A percentile compares a stretch with the other conserved stretches of the same genome.
phyloP scores from a whole-genome alignment of 2,797 vertebrate species.

The Okamejei kenojei region DNA sequence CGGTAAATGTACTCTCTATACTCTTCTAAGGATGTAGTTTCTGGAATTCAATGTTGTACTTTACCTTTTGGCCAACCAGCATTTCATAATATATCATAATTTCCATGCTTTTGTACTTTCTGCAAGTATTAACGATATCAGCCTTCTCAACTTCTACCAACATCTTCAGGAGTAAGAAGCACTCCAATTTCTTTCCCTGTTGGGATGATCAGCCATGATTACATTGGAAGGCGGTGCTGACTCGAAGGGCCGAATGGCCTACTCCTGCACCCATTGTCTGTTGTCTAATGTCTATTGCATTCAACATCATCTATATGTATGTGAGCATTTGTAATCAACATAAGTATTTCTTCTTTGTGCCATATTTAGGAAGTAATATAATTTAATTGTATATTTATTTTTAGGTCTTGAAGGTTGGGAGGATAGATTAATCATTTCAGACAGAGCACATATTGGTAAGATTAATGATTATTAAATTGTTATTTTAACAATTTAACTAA shows the following conservation, averaged over 20 bases:
- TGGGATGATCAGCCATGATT: too few species aligned
- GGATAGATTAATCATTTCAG: slow-evolving; percentile 87
- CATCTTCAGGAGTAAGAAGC: background rate
- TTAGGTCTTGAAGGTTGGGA: slow-evolving; percentile 92
- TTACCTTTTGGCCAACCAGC: background rate
- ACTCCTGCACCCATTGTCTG: too few species aligned
- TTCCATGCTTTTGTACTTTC: background rate
- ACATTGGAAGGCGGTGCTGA: too few species aligned
- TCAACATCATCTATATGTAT: background rate
- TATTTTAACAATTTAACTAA: background rate
- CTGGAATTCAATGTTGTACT: background rate
- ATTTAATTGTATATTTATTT: slow-evolving; percentile 43
- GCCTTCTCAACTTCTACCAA: background rate
- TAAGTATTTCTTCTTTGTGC: background rate
- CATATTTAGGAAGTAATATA: background rate
- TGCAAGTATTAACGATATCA: background rate
- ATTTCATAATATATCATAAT: background rate
- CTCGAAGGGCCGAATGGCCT: too few species aligned
- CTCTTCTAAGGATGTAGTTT: background rate
- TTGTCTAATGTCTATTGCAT: too few species aligned
- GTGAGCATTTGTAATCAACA: background rate
- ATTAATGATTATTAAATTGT: slow-evolving; percentile 38
- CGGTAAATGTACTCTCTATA: background rate
- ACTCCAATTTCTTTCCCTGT: background rate
- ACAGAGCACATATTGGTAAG: slow-evolving; percentile 96